Evolutionary conservation across 2,888 invertebrate genomes (phyloP), one percentile per base, ranked within the genome.

Genomic region (Octodonta nipae): DNA sequence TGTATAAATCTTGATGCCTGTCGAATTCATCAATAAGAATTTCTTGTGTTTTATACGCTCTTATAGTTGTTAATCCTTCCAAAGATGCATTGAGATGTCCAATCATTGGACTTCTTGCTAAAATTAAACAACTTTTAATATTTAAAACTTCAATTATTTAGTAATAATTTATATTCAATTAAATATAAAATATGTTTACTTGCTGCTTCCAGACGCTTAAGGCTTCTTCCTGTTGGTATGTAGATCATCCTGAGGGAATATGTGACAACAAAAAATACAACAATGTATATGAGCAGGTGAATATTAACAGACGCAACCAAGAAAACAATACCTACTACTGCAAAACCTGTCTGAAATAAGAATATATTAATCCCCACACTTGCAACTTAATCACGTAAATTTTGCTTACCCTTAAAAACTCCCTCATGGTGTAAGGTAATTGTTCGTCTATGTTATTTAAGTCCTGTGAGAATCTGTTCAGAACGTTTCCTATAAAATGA

Each of bases 41-140:
- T n/a, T 42, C 37, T 41, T 61, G 49, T 5, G 56, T 56, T 25
- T 49, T 47, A 28, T 49, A 56, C 5, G 60, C 59, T 38, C 60
- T 46, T 13, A 61, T 58, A 13, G 58, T 61, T 15, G 56, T 50
- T n/a, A 60, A 34, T n/a, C 61, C 61, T 41, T 60, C 59, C n/a
- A 61, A 38, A 3, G 60, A 55, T 7, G 61, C 51, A 36, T 58
- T 61, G 6, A 61, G 34, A 30, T 58, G 58, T 10, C 60, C 60
- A 17, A 60, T 40, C 35, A 60, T 47, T 7, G 61, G 60, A 42
- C 59, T 58, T 35, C 58, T 45, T 29, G 56, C 60, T 60, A 42
- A 20, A 22, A 22, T n/a, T n/a, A n/a, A n/a, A n/a, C n/a, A n/a
- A n/a, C n/a, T n/a, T n/a, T n/a, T n/a, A n/a, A n/a, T n/a, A n/a